Conservation (phyloP, 2,888 invertebrate species). For the Timema podura region DNA sequence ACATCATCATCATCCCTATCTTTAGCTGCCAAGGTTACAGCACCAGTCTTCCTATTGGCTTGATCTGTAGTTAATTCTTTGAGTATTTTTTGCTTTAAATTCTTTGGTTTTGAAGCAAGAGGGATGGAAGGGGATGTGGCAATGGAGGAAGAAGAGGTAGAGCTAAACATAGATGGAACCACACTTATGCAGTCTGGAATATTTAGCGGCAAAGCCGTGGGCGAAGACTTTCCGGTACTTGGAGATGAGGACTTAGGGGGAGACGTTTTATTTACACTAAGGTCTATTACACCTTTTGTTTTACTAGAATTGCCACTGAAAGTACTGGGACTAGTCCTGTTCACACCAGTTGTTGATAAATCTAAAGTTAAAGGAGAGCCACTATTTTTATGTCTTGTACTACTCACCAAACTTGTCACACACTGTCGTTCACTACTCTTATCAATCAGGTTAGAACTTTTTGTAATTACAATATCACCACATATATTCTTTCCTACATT, state of each 20-base stretch:
- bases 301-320: constrained; percentile 7
- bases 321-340: neutral
- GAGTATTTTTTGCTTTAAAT: constrained; percentile 38
- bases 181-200: constrained; percentile 31
- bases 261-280: constrained; percentile 32
- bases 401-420: neutral
- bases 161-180: constrained; percentile 17
- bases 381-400: constrained; percentile 3
- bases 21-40: constrained; percentile 26
- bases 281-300: constrained; percentile 10
- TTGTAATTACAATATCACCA: neutral
- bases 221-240: neutral
- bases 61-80: constrained; percentile 37
- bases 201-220: constrained; percentile 23
- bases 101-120: constrained; percentile 17
- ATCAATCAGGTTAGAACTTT: neutral
- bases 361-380: constrained; percentile 7
- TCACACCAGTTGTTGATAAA: neutral
- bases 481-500: neutral
- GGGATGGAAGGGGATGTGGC: constrained; percentile 12
- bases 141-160: constrained; percentile 3
- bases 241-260: constrained; percentile 44
- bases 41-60: constrained; percentile 11
- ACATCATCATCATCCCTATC: constrained; percentile 19
- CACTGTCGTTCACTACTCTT: neutral